Evolutionary conservation across 2,113 vertebrate genomes (phyloP).

Genomic region (Hymenochirus boettgeri): DNA sequence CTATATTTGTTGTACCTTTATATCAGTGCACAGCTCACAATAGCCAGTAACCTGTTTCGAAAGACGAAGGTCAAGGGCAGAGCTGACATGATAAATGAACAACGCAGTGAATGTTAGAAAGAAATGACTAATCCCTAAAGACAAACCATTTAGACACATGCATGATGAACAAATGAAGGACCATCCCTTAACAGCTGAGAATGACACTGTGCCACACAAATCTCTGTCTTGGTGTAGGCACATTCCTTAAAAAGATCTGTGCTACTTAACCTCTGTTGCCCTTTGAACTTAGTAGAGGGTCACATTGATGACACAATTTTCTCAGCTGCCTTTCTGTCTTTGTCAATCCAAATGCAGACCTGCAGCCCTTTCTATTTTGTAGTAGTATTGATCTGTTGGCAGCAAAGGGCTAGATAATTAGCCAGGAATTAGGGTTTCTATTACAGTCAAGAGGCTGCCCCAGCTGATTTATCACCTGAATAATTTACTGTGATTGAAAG

Average conservation of each 20-base stretch:
- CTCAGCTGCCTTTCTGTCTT: slow-evolving; percentile 56
- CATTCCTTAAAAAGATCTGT: slow-evolving; percentile 39
- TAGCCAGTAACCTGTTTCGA: slow-evolving; percentile 7
- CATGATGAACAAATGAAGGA: slow-evolving; percentile 33
- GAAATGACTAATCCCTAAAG: slow-evolving; percentile 35
- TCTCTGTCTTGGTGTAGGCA: slow-evolving; percentile 15
- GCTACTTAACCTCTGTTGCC: slow-evolving; percentile 45
- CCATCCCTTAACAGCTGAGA: slow-evolving; percentile 2
- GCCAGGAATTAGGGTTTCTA: slow-evolving; percentile 83
- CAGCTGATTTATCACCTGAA: slow-evolving; percentile 96
- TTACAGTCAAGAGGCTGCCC: slow-evolving; percentile 79
- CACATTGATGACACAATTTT: slow-evolving; percentile 51
- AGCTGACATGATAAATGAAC: slow-evolving; percentile 42
- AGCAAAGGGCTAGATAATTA: slow-evolving; percentile 83
- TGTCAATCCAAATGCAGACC: slow-evolving; percentile 52
- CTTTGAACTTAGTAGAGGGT: slow-evolving; percentile 58
- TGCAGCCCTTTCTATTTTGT: slow-evolving; percentile 65
- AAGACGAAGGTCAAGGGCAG: slow-evolving; percentile 29
- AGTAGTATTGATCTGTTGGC: slow-evolving; percentile 74
- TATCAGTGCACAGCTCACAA: no score
- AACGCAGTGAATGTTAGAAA: slow-evolving; percentile 13
- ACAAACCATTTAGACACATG: slow-evolving; percentile 33
- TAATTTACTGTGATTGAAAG: slow-evolving; percentile 97
- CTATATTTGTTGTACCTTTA: no score
- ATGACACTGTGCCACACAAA: slow-evolving; percentile 13